Evolutionary conservation across 2,113 vertebrate species (phyloP).

Genomic region (Rhinoptilus africanus): DNA sequence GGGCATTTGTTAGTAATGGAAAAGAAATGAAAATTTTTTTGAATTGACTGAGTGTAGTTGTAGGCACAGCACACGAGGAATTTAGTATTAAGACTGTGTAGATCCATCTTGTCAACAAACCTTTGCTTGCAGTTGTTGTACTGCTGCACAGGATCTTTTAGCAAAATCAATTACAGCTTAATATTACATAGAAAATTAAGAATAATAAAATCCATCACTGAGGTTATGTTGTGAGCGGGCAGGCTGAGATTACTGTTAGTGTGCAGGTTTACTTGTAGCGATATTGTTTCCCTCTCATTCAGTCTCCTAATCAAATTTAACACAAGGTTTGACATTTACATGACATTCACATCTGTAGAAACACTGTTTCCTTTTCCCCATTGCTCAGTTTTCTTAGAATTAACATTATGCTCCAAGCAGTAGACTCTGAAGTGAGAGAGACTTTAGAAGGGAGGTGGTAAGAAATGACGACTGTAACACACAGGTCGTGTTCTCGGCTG

Average conservation of each 20-base stretch:
- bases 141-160: background rate
- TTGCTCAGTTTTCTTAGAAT: background rate
- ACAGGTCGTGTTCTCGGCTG: background rate
- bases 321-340: constrained; percentile 43
- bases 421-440: background rate
- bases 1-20: background rate
- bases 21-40: background rate
- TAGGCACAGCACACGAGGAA: background rate
- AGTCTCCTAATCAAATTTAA: constrained; percentile 27
- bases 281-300: background rate
- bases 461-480: background rate
- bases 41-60: background rate
- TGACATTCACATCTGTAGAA: constrained; percentile 44
- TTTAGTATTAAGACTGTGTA: background rate
- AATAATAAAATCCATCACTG: background rate
- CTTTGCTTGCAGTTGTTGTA: background rate
- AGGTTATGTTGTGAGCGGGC: background rate
- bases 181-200: background rate
- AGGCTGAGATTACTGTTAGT: background rate
- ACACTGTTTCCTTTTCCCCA: background rate
- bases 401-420: background rate
- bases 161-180: background rate
- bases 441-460: background rate
- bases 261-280: background rate
- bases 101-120: background rate